These are phyloP conservation scores for Gallinago solitaria DNA, from an alignment of 2,797 vertebrate species.

Conservation along the genomic window DNA sequence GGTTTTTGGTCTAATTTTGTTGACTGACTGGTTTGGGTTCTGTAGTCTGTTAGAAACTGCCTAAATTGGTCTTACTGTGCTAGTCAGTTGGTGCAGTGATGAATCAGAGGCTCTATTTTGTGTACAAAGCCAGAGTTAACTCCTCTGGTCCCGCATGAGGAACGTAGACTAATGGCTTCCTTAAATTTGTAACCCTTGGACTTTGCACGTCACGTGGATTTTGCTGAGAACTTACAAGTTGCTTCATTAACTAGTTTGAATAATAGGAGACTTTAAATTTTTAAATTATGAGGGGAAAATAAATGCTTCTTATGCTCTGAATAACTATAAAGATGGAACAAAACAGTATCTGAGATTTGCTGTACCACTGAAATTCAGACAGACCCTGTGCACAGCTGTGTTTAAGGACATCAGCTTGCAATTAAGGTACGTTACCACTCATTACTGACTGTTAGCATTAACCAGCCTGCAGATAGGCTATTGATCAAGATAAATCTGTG, in stretches of 20 bases:
- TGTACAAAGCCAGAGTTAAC: conserved; percentile 20
- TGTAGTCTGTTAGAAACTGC: conserved; percentile 8
- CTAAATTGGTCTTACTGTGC: conserved; percentile 33
- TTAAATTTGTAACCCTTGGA: not conserved
- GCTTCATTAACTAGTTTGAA: not conserved
- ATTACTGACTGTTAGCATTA: not conserved
- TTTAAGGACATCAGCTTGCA: not conserved
- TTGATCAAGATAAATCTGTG: not conserved
- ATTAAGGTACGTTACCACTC: not conserved
- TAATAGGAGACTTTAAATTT: not conserved
- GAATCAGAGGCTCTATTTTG: conserved; percentile 44
- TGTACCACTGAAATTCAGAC: not conserved
- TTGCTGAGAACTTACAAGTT: not conserved
- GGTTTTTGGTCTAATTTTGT: not conserved
- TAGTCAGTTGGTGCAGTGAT: conserved; percentile 14
- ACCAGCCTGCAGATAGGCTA: not conserved
- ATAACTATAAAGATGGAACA: not conserved
- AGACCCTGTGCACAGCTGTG: not conserved
- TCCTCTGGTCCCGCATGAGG: not conserved
- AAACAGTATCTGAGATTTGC: not conserved
- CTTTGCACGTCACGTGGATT: not conserved
- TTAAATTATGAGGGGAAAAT: not conserved
- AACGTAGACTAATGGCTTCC: not conserved
- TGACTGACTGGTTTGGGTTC: not conserved
- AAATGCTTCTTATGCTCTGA: not conserved